A percentile compares a stretch with the other conserved stretches of the same genome.
phyloP scores from a whole-genome alignment of 1,140 invertebrate genomes.

The Sminthurides bifidus region DNA sequence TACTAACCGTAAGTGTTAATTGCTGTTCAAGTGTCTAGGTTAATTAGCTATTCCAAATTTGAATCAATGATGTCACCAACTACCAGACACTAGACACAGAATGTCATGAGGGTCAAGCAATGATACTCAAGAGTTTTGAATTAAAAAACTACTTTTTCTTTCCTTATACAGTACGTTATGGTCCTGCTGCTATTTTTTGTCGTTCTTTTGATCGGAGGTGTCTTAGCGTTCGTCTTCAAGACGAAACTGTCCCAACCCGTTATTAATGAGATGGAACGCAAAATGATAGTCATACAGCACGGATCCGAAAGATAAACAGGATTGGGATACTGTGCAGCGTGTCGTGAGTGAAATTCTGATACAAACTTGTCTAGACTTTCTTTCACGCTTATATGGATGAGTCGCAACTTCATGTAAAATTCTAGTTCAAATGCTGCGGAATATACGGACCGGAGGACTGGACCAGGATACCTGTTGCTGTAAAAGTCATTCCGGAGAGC shows the following conservation, averaged over 20 bases:
- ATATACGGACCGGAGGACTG: slow-evolving; percentile 60
- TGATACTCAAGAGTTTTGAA: not conserved
- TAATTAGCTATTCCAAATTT: not conserved
- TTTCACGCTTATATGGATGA: not conserved
- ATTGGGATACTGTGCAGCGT: slow-evolving; percentile 53
- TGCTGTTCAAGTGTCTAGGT: not conserved
- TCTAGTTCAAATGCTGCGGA: slow-evolving; percentile 69
- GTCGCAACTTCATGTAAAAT: slow-evolving; percentile 19
- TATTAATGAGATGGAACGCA: slow-evolving; percentile 61
- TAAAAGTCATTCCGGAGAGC: not conserved
- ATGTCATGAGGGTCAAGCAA: too few relatives aligned
- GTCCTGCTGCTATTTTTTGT: slow-evolving; percentile 73
- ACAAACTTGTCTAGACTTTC: slow-evolving; percentile 3
- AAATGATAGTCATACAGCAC: slow-evolving; percentile 56
- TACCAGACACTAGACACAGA: too few relatives aligned
- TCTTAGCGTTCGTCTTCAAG: slow-evolving; percentile 75
- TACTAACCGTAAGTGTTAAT: slow-evolving; percentile 56
- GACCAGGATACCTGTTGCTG: slow-evolving; percentile 34
- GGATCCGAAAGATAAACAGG: slow-evolving; percentile 52
- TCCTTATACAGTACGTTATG: slow-evolving; percentile 66
- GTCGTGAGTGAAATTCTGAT: slow-evolving; percentile 5
- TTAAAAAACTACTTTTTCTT: slow-evolving; percentile 27
- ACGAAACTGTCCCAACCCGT: slow-evolving; percentile 58
- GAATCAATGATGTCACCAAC: not conserved
- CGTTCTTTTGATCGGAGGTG: slow-evolving; percentile 73